Evolutionary conservation across 2,888 invertebrate species (phyloP), one percentile per base, ranked within the genome.

Genomic region (Yponomeuta cagnagella): DNA sequence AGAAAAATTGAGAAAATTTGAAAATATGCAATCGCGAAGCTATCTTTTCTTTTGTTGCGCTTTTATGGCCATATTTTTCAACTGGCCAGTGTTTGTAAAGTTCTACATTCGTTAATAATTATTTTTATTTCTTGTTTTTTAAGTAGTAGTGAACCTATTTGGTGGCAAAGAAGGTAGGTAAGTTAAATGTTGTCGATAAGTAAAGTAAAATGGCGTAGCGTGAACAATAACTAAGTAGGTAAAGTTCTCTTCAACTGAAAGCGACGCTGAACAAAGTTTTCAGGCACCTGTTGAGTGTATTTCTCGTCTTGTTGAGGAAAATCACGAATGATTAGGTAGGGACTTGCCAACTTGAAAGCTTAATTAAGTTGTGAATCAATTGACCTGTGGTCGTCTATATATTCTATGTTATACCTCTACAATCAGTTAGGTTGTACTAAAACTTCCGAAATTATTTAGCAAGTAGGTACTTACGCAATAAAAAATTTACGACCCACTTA

Each of bases 61-160:
- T 58, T 58, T 72, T 70, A 72, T 68, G 63, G 58, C 43, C 69
- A 70, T 66, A 23, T 71, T 58, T 52, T 37, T 58, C 15, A 15
- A 58, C 52, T 58, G 12, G 15, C 15, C 52, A 58, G 52, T 58
- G 12, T 58, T 58, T 58, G 3, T 58, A 15, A 15, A 58, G 15
- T 58, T 15, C 15, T 15, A 3, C 12, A 58, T 2, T 15, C 2
- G 15, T 58, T 12, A 12, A 58, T 12, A 58, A 58, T 58, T 58
- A 58, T 58, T 58, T 58, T 58, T 15, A 58, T 58, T 2, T 15
- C 43, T 43, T 43, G 23, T 43, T 43, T 43, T 43, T 43, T 8
- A 43, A 33, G 0, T 43, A 43, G 43, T 43, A 43, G 43, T 43
- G 43, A 43, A 43, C 6, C 8, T 43, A 58, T 58, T 58, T 58